Evolutionary conservation across 1,140 invertebrate genomes (phyloP).

Genomic region (Camponotus pennsylvanicus): DNA sequence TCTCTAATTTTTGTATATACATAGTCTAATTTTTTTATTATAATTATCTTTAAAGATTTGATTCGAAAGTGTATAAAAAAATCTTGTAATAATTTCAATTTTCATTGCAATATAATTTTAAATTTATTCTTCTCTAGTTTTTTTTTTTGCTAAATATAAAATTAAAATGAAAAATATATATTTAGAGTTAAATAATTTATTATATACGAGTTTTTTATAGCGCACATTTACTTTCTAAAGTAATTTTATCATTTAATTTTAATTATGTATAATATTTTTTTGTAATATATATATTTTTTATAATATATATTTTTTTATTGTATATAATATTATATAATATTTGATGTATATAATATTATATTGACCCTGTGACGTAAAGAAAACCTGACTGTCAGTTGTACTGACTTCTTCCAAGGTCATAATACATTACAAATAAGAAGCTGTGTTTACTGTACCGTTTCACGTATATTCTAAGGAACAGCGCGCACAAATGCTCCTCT

Average conservation of each 20-base stretch:
- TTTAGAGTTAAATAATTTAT: background rate
- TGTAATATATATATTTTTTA: background rate
- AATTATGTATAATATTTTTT: background rate
- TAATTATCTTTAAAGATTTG: conserved; percentile 20
- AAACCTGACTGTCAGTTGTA: conserved; percentile 18
- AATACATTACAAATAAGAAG: background rate
- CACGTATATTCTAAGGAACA: conserved; percentile 27
- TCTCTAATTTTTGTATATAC: background rate
- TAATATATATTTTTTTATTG: background rate
- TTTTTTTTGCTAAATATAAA: background rate
- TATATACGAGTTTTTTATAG: background rate
- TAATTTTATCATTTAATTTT: conserved; percentile 2
- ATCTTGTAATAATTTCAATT: background rate
- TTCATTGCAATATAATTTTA: background rate
- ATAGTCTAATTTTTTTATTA: background rate
- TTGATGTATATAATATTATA: background rate
- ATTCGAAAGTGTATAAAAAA: background rate
- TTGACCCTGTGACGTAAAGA: background rate
- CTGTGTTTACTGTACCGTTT: conserved; percentile 18
- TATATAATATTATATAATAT: too few relatives aligned
- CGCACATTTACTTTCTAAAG: background rate
- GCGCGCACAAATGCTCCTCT: conserved; percentile 9
- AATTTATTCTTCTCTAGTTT: background rate
- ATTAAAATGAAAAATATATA: background rate
- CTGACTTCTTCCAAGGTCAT: conserved; percentile 3